Base-by-base conservation (phyloP, 1,140 invertebrate genomes). In the Eubasilissa regina region DNA sequence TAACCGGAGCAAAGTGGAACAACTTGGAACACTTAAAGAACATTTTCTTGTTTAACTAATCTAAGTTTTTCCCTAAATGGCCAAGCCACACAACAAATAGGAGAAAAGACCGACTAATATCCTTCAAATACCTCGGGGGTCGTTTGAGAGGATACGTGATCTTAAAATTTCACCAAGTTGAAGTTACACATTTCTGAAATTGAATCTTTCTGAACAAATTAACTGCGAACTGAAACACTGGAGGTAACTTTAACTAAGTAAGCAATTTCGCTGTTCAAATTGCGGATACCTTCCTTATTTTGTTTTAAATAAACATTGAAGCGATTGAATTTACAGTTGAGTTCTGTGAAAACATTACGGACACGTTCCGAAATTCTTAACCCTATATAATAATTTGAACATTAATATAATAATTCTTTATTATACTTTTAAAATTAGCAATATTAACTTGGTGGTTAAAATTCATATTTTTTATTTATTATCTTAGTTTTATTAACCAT, bases 51-150 rank as follows among this genome's bases (percentile, higher is more conserved):
- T 51, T 48, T 44, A 79, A 79, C 78, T 79, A 79, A 79, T 79
- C 66, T 79, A 79, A 79, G 78, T 79, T 79, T 79, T 79, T 75
- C 51, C 78, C 47, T 43, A 56, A 64, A 79, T 72, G 60, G 70
- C 72, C 47, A 70, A 79, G 48, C 70, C 72, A 64, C 76, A 66
- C 64, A 77, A 19, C 62, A 51, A 68, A 48, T 25, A 68, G 45
- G 45, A 64, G 66, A 53, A 56, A 64, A 75, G 35, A 79, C 78
- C 58, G 74, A 79, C 78, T 79, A 48, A 55, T 45, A 79, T 79
- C 56, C 47, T 74, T 74, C 70, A 64, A 66, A 66, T 60, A 48
- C 51, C 56, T 56, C 70, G 53, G 55, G 73, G 47, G 15, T 68
- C 43, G 72, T 44, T 56, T 58, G 13, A 7, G 43, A 35, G 35